A percentile compares a stretch with the other conserved stretches of the same genome.
These are phyloP conservation scores for Acanthochromis polyacanthus DNA, from an alignment of 2,113 vertebrate species.

Conservation along the genomic window DNA sequence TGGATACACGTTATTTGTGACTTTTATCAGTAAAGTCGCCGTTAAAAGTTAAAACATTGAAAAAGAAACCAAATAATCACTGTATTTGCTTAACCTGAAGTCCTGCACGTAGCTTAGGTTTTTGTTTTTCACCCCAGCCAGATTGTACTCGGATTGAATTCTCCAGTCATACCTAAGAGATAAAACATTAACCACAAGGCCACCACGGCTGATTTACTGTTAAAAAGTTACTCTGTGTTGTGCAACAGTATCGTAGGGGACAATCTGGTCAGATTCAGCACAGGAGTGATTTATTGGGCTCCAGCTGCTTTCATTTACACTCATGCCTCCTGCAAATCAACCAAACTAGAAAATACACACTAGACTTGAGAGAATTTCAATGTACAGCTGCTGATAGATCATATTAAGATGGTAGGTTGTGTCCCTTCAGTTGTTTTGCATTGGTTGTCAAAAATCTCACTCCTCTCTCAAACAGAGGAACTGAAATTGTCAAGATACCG, in stretches of 20 bases:
- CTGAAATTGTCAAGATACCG: conserved; percentile 50
- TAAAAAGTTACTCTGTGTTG: conserved; percentile 4
- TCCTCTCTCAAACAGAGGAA: conserved; percentile 41
- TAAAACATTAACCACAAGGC: conserved; percentile 66
- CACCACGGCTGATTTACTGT: conserved; percentile 1
- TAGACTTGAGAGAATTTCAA: not conserved
- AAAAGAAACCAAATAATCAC: not conserved
- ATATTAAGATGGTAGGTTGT: not conserved
- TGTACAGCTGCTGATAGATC: not conserved
- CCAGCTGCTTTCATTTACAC: conserved; percentile 2
- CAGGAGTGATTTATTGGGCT: not conserved
- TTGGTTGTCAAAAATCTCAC: conserved; percentile 34
- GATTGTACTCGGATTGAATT: conserved; percentile 5
- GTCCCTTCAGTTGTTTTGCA: conserved; percentile 18
- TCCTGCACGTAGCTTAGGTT: not conserved
- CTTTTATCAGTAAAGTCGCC: not conserved
- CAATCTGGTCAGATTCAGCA: conserved; percentile 35
- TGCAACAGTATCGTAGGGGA: too few relatives aligned
- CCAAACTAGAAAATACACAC: not conserved
- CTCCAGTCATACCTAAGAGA: conserved; percentile 29
- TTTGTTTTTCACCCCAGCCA: not conserved
- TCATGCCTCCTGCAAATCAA: not conserved
- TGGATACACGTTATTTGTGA: not conserved
- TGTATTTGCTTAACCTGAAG: not conserved
- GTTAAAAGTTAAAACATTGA: not conserved